A percentile compares a stretch with the other conserved stretches of the same genome.
Conservation (phyloP, 2,888 invertebrate species). For the Orthonychiurus folsomi region DNA sequence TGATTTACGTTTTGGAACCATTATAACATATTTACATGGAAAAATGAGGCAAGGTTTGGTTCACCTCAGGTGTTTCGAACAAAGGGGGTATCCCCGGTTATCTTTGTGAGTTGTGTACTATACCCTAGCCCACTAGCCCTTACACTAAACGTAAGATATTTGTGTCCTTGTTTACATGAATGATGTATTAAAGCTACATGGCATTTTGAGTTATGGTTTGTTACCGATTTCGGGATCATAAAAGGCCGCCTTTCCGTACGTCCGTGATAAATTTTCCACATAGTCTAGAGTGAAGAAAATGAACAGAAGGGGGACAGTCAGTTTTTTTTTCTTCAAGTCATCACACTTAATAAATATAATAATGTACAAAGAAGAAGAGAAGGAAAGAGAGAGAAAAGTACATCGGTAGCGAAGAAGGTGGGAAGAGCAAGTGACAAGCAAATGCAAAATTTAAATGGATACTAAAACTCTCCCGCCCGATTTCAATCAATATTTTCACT, state of each 20-base stretch:
- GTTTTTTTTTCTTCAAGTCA: slow-evolving; percentile 1
- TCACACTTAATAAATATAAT: not conserved
- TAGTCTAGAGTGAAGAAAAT: slow-evolving; percentile 24
- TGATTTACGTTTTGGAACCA: too few relatives aligned
- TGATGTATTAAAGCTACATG: too few relatives aligned
- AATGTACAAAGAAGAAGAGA: not conserved
- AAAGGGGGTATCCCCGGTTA: too few relatives aligned
- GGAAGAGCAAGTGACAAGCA: not conserved
- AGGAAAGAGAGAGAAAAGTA: not conserved
- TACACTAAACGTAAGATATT: too few relatives aligned
- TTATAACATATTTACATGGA: too few relatives aligned
- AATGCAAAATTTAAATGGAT: too few relatives aligned
- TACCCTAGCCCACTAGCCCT: too few relatives aligned
- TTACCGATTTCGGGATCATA: slow-evolving; percentile 37
- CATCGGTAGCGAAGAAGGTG: not conserved
- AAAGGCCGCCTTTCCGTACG: slow-evolving; percentile 39
- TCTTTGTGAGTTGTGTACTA: not conserved
- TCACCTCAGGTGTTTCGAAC: too few relatives aligned
- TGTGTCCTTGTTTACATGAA: too few relatives aligned
- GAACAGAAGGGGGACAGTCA: slow-evolving; percentile 9
- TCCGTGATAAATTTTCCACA: slow-evolving; percentile 38
- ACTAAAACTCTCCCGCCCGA: too few relatives aligned
- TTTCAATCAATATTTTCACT: too few relatives aligned
- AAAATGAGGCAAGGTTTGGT: too few relatives aligned
- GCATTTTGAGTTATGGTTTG: slow-evolving; percentile 8